Conservation (phyloP, 1,140 invertebrate genomes). For the Aleiodes sp. region DNA sequence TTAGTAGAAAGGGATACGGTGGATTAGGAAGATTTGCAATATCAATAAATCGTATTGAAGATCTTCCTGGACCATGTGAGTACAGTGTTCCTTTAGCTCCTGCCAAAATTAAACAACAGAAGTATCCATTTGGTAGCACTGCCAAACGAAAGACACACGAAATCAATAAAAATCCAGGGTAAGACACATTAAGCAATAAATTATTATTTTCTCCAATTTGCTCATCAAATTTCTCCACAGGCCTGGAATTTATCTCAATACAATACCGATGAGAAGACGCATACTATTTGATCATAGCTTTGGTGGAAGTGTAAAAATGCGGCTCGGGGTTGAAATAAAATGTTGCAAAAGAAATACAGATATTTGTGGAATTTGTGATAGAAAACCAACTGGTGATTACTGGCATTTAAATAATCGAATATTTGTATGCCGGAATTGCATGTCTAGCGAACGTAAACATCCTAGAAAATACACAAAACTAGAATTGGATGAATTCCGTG, state of each 20-base stretch:
- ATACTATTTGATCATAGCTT: slow-evolving; percentile 52
- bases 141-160: slow-evolving; percentile 34
- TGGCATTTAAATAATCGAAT: slow-evolving; percentile 54
- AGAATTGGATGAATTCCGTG: slow-evolving; percentile 47
- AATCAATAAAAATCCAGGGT: slow-evolving; percentile 51
- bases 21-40: slow-evolving; percentile 44
- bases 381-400: slow-evolving; percentile 54
- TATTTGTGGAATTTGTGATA: slow-evolving; percentile 49
- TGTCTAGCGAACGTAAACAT: slow-evolving; percentile 42
- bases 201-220: slow-evolving; percentile 7
- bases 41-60: slow-evolving; percentile 29
- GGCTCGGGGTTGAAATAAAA: slow-evolving; percentile 55
- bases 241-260: slow-evolving; percentile 46
- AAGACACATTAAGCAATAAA: slow-evolving; percentile 29
- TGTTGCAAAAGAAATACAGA: slow-evolving; percentile 52
- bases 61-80: slow-evolving; percentile 47
- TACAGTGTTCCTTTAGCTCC: slow-evolving; percentile 39
- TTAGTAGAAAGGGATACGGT: slow-evolving; percentile 56
- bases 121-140: slow-evolving; percentile 43
- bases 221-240: slow-evolving; percentile 38
- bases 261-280: slow-evolving; percentile 22
- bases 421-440: slow-evolving; percentile 54
- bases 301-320: slow-evolving; percentile 52
- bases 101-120: slow-evolving; percentile 36
- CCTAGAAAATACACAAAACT: slow-evolving; percentile 40